Base-by-base conservation (phyloP, 2,113 vertebrate species). In the Phalacrocorax brasilianus region DNA sequence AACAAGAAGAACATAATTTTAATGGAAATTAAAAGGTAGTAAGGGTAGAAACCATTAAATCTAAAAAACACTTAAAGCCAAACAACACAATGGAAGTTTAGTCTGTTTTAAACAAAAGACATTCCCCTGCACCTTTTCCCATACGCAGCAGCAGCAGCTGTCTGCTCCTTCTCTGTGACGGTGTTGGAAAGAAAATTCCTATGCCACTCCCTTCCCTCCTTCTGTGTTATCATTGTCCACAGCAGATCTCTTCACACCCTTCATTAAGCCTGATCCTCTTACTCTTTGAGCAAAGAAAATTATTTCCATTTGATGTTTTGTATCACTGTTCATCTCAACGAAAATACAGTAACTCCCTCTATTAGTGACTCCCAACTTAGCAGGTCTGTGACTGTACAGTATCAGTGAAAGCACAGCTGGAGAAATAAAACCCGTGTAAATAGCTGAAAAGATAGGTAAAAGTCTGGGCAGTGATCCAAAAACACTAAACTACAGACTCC, bases 401-500 rank as follows among this genome's bases (percentile, higher is more conserved):
- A 98, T 98, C 97, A 97, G 97, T 95, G 97, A 97, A 96, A 94
- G 97, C 98, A 84, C 99, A 99, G 99, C 99, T 99, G 99, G 98
- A 98, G 98, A 98, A 98, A 97, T 98, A 97, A 97, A 97, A 98
- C 97, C 98, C 98, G 95, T 99, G 98, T 99, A 99, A 99, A 99
- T 99, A 99, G 98, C 98, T 99, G 98, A 98, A 98, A 98, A 99
- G 99, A 99, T 99, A 99, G 99, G 99, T 99, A 99, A 98, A 98
- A 97, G 96, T 97, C 95, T 98, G 98, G 99, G 99, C 98, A 94
- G 78, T 0, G 42, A 95, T 98, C 99, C 98, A 99, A 97, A 97
- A 98, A 94, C 98, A 98, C 98, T 98, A 98, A 98, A 99, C 98
- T 95, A 98, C 97, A 98, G 98, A 98, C 98, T 98, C 96, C 95